Evolutionary conservation across 2,888 invertebrate species (phyloP), one percentile per base, ranked within the genome.

Genomic region (Cephus nigrinus): DNA sequence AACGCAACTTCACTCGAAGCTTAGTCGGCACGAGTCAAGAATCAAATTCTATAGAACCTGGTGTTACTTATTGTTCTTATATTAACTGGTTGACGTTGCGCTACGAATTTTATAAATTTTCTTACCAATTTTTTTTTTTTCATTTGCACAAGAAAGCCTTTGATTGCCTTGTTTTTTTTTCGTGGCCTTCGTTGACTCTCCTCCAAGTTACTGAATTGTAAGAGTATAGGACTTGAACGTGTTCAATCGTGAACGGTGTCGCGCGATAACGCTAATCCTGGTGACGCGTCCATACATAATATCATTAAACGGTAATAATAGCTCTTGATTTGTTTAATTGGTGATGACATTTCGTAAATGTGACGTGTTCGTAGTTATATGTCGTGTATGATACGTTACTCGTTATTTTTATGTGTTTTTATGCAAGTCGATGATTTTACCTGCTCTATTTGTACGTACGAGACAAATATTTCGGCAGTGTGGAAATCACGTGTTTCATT

Each of bases 261-360:
- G 35, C 74, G 74, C 35, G 74, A 73, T 35, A 34, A 33, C 74
- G 35, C 74, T 55, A 23, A 55, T 55, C 40, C 40, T 55, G 40
- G 23, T 55, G 40, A 55, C 34, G 74, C 35, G n/a, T 73, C 30
- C 74, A 30, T 12, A 30, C 68, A 55, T 69, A 74, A 80, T 82
- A 78, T 76, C 72, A 78, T 74, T 72, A 75, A 84, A 80, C 78
- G 79, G 78, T 81, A 81, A 82, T 81, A 81, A 82, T 78, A 81
- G 79, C 75, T 72, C 55, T 71, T 77, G 77, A 80, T 31, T 33
- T 31, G 31, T 81, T 34, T 73, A 32, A 73, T 34, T 33, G 35
- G 69, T 76, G 76, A 80, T 76, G 79, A 81, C 81, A 83, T 84
- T 80, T 80, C 80, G 69, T 34, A 79, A 79, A 34, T 74, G 76